Evolutionary conservation across 2,888 invertebrate species (phyloP).

Genomic region (Rhingia rostrata): DNA sequence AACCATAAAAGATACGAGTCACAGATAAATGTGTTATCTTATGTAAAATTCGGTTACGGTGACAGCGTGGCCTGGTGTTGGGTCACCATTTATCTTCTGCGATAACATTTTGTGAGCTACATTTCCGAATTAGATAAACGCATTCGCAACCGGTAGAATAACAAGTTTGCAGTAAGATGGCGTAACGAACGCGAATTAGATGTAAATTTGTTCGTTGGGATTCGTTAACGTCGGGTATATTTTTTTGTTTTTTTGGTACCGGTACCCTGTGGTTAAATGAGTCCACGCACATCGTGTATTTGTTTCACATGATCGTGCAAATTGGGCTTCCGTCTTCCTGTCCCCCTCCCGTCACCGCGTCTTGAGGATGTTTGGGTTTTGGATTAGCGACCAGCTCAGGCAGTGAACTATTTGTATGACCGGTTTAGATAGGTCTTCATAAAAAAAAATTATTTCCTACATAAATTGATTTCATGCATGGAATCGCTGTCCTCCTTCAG

Average conservation of each 20-base stretch:
- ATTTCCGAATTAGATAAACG: slow-evolving; percentile 69
- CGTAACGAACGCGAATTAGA: slow-evolving; percentile 28
- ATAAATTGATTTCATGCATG: slow-evolving; percentile 19
- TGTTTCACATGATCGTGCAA: slow-evolving; percentile 58
- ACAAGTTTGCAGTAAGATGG: slow-evolving; percentile 53
- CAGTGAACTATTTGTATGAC: slow-evolving; percentile 66
- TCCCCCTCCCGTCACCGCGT: background rate
- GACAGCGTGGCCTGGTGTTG: background rate
- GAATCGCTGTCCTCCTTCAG: slow-evolving; percentile 17
- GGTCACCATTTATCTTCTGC: slow-evolving; percentile 18
- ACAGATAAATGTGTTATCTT: slow-evolving; percentile 13
- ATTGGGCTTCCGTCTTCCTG: slow-evolving; percentile 10
- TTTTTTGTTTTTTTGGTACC: slow-evolving; percentile 32
- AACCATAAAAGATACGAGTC: background rate
- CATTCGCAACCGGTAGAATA: slow-evolving; percentile 31
- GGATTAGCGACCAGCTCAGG: slow-evolving; percentile 37
- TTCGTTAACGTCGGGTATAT: background rate
- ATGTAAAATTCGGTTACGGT: slow-evolving; percentile 52
- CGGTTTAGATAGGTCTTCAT: slow-evolving; percentile 49
- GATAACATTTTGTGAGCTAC: slow-evolving; percentile 28
- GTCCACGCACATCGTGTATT: slow-evolving; percentile 30
- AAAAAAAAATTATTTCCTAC: background rate
- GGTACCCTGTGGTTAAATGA: slow-evolving; percentile 5
- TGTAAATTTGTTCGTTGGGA: background rate
- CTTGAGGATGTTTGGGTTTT: background rate